These are phyloP conservation scores for Bombycilla garrulus DNA, from an alignment of 2,113 vertebrate genomes.

Conservation along the genomic window DNA sequence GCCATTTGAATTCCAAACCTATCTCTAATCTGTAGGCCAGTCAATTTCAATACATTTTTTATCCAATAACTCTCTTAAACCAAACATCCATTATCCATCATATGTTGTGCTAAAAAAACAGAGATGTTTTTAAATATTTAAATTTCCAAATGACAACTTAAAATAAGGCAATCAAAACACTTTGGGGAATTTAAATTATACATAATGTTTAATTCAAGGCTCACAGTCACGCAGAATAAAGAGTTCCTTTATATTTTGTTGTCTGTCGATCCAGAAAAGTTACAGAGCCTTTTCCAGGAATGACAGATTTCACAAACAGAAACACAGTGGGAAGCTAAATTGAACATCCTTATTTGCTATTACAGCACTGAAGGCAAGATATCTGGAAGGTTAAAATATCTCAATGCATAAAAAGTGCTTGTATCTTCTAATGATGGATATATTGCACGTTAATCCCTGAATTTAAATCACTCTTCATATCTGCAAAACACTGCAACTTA, in stretches of 20 bases:
- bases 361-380: not conserved
- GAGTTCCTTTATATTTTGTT: not conserved
- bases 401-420: not conserved
- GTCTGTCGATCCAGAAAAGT: not conserved
- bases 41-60: not conserved
- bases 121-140: conserved; percentile 28
- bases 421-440: not conserved
- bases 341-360: not conserved
- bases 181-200: conserved; percentile 1
- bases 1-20: not conserved
- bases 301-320: not conserved
- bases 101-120: conserved; percentile 16
- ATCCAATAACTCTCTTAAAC: not conserved
- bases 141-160: conserved; percentile 28
- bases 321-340: not conserved
- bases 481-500: not conserved
- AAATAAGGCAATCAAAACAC: conserved; percentile 14
- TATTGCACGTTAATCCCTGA: not conserved
- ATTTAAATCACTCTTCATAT: not conserved
- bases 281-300: not conserved
- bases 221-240: not conserved
- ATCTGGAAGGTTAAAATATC: not conserved
- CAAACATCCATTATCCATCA: not conserved
- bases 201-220: not conserved
- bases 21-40: not conserved